These are phyloP conservation scores for Silvanus unidentatus DNA, from an alignment of 2,888 invertebrate species.

Conservation along the genomic window DNA sequence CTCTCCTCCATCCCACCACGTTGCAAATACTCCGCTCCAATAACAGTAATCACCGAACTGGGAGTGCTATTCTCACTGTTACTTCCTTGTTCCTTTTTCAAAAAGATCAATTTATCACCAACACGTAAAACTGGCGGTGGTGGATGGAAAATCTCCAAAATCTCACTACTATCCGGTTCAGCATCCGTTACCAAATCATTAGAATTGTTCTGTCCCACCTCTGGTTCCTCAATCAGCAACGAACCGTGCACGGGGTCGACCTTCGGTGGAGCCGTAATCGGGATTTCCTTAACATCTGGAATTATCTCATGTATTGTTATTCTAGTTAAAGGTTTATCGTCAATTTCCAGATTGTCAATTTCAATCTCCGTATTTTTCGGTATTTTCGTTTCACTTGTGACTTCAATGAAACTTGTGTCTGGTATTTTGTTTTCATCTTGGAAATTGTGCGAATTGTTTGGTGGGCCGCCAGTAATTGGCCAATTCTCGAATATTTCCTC, in stretches of 20 bases:
- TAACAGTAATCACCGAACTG: slow-evolving; percentile 42
- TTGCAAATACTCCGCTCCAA: slow-evolving; percentile 48
- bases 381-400: slow-evolving; percentile 7
- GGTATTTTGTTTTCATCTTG: slow-evolving; percentile 26
- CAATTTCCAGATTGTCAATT: slow-evolving; percentile 7
- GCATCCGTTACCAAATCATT: slow-evolving; percentile 33
- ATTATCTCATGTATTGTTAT: slow-evolving; percentile 58
- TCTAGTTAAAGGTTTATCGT: slow-evolving; percentile 17
- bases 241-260: slow-evolving; percentile 23
- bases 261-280: slow-evolving; percentile 36
- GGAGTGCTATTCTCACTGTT: slow-evolving; percentile 41
- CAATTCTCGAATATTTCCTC: slow-evolving; percentile 18
- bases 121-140: slow-evolving; percentile 43
- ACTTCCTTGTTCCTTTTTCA: slow-evolving; percentile 39
- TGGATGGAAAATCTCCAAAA: slow-evolving; percentile 41
- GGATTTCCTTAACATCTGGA: slow-evolving; percentile 45
- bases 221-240: slow-evolving; percentile 30
- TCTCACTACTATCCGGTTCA: slow-evolving; percentile 40
- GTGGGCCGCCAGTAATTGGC: slow-evolving; percentile 12
- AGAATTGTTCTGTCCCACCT: slow-evolving; percentile 18
- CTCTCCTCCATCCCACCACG: slow-evolving; percentile 31
- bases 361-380: slow-evolving; percentile 13
- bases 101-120: slow-evolving; percentile 41
- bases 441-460: slow-evolving; percentile 12
- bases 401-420: slow-evolving; percentile 11